A percentile compares a stretch with the other conserved stretches of the same genome.
Evolutionary conservation across 2,113 vertebrate genomes (phyloP).

Genomic region (Herpetotheres cachinnans): DNA sequence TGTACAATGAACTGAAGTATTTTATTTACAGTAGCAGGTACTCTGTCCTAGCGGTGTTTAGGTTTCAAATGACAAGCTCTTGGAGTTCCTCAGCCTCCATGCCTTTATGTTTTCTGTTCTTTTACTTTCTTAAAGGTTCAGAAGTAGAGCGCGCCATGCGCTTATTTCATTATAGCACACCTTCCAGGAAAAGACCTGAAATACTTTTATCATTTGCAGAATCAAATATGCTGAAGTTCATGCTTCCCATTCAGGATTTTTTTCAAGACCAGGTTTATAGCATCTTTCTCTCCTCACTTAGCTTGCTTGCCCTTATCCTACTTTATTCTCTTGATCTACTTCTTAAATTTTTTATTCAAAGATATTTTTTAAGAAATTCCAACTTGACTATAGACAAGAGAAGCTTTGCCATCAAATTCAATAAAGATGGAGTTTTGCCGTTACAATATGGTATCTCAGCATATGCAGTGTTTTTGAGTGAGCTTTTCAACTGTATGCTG

Average conservation of each 20-base stretch:
- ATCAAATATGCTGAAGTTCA: neutral
- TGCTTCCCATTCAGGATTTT: neutral
- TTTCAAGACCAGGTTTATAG: neutral
- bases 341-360: neutral
- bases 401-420: neutral
- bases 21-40: neutral
- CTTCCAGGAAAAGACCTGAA: neutral
- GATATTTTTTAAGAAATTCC: neutral
- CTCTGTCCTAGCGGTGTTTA: neutral
- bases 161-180: neutral
- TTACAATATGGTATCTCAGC: neutral
- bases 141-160: neutral
- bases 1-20: neutral
- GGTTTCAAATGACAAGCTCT: neutral
- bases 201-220: neutral
- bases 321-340: neutral
- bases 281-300: neutral
- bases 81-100: accelerated
- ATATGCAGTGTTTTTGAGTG: neutral
- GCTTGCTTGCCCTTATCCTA: neutral
- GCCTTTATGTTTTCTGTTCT: neutral
- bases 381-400: neutral
- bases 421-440: neutral
- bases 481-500: neutral
- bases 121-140: neutral